A percentile compares a stretch with the other conserved stretches of the same genome.
Evolutionary conservation across 2,888 invertebrate genomes (phyloP).

Genomic region (Lycocerus yunnanus): DNA sequence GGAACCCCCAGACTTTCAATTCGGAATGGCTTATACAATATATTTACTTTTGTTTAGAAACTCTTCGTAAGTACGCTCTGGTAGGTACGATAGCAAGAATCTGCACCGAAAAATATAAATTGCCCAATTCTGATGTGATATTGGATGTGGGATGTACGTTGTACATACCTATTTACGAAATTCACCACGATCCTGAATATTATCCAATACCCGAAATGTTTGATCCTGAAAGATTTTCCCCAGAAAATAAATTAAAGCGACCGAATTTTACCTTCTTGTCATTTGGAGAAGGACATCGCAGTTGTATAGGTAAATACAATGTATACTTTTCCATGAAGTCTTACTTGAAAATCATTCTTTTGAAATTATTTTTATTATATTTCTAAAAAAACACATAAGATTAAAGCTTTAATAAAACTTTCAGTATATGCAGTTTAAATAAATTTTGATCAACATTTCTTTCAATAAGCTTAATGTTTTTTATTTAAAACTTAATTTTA

Average conservation of each 20-base stretch:
- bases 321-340: no score
- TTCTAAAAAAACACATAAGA: no score
- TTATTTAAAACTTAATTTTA: no score
- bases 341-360: no score
- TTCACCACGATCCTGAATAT: slow-evolving; percentile 39
- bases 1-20: no score
- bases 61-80: slow-evolving; percentile 43
- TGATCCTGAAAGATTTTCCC: slow-evolving; percentile 64
- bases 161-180: slow-evolving; percentile 38
- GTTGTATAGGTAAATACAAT: slow-evolving; percentile 61
- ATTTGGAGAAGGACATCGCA: slow-evolving; percentile 63
- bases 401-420: no score
- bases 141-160: slow-evolving; percentile 38
- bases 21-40: no score
- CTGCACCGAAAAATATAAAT: slow-evolving; percentile 38
- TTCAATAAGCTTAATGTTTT: no score
- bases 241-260: slow-evolving; percentile 55
- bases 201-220: slow-evolving; percentile 61
- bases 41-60: no score
- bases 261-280: slow-evolving; percentile 62
- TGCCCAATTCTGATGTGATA: slow-evolving; percentile 38
- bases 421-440: no score
- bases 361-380: no score
- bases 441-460: no score
- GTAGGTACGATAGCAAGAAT: slow-evolving; percentile 38